These are phyloP conservation scores for Subanguina moxae DNA, from an alignment of 1,140 invertebrate species.

Conservation along the genomic window DNA sequence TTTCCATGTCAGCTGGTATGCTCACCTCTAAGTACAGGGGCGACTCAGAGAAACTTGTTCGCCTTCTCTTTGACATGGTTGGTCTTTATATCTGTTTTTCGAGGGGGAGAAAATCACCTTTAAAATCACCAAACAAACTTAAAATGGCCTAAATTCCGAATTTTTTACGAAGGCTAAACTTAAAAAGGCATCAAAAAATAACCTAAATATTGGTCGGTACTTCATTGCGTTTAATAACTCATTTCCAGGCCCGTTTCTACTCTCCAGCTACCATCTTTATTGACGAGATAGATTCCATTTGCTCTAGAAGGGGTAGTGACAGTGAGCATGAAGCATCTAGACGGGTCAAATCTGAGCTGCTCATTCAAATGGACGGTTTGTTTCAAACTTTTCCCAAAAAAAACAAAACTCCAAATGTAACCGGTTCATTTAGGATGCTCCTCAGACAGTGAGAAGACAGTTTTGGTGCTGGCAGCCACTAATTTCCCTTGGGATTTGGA, in stretches of 20 bases:
- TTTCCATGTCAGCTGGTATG: slow-evolving; percentile 94
- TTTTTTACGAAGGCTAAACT: too few relatives aligned
- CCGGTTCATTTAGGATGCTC: slow-evolving; percentile 31
- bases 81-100: slow-evolving; percentile 40
- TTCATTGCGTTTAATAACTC: background rate
- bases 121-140: too few relatives aligned
- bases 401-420: too few relatives aligned
- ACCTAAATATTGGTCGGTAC: too few relatives aligned
- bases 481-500: slow-evolving; percentile 99
- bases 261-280: slow-evolving; percentile 98
- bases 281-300: slow-evolving; percentile 98
- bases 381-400: too few relatives aligned
- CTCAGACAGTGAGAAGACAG: slow-evolving; percentile 68
- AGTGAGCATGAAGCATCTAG: slow-evolving; percentile 96
- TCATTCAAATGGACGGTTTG: slow-evolving; percentile 95
- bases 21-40: slow-evolving; percentile 96
- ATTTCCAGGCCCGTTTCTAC: slow-evolving; percentile 83
- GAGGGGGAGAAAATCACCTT: slow-evolving; percentile 5
- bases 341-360: slow-evolving; percentile 91
- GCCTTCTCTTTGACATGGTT: slow-evolving; percentile 96
- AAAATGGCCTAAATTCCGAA: too few relatives aligned
- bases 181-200: too few relatives aligned
- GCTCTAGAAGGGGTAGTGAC: slow-evolving; percentile 87
- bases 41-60: slow-evolving; percentile 95
- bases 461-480: slow-evolving; percentile 96